Base-by-base conservation (phyloP, 2,797 vertebrate species). In the Hemitrygon akajei region DNA sequence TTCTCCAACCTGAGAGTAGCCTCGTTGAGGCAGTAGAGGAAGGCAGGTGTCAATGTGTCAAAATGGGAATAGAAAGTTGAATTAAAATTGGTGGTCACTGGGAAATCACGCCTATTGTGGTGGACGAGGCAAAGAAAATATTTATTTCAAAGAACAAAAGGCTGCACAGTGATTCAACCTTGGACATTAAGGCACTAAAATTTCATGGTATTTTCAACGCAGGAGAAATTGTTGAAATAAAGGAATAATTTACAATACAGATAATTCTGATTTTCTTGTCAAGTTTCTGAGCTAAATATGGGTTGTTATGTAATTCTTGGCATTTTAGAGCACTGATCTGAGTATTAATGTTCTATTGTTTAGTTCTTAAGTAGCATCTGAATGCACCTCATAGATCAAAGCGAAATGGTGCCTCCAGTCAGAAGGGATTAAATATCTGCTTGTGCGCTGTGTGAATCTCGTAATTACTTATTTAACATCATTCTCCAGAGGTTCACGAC, bases 361-460 rank as follows among this genome's bases (percentile, higher is more conserved):
- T 69, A 89, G 63, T 20, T 89, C 86, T 89, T 37, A 89, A 89
- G 86, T n/a, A 89, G 86, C 86, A 89, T 69, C 63, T 89, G n/a
- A 69, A 34, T 69, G 86, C 71, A 93, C 73, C 73, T 93, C 47
- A 76, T 58, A 76, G 91, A 93, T 93, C 73, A 93, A 93, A 93
- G 69, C 7, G n/a, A 56, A 75, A 30, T 93, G 69, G 5, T 75
- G 69, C 91, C 91, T 93, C 22, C 22, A 47, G 40, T 76, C 91
- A 93, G 12, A n/a, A 58, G 73, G 91, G 91, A 93, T 93, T 75
- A 73, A 93, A 93, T 93, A 73, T 93, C 91, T 58, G 37, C 71
- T 27, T 76, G 69, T 75, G 71, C 14, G 12, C 40, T 76, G 91
- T 56, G 14, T 56, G 71, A 93, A 92, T 91, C 89, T 69, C 89